These are phyloP conservation scores for Dryadula phaetusa DNA, from an alignment of 2,888 invertebrate genomes.

Conservation along the genomic window DNA sequence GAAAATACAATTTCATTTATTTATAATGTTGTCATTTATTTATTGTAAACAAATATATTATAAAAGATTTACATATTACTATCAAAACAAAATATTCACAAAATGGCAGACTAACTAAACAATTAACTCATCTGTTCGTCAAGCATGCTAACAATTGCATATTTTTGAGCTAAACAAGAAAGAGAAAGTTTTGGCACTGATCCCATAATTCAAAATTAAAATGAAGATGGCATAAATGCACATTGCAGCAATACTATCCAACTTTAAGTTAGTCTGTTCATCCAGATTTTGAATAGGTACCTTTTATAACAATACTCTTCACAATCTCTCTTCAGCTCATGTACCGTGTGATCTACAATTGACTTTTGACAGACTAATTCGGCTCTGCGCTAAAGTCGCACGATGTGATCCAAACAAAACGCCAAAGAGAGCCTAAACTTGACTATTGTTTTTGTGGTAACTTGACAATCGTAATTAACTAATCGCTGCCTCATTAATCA, in stretches of 20 bases:
- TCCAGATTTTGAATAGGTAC: slow-evolving; percentile 82
- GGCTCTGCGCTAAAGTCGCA: slow-evolving; percentile 28
- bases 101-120: slow-evolving; percentile 85
- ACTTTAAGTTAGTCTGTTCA: slow-evolving; percentile 79
- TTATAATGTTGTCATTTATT: slow-evolving; percentile 84
- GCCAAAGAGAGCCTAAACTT: slow-evolving; percentile 80
- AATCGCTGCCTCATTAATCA: slow-evolving; percentile 78
- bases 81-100: slow-evolving; percentile 85
- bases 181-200: slow-evolving; percentile 83
- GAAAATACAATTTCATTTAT: slow-evolving; percentile 84
- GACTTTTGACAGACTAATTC: slow-evolving; percentile 52
- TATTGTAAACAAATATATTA: slow-evolving; percentile 85
- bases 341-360: slow-evolving; percentile 75
- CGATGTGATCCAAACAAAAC: slow-evolving; percentile 54
- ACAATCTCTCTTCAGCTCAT: slow-evolving; percentile 80
- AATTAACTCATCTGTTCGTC: slow-evolving; percentile 80
- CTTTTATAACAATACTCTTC: slow-evolving; percentile 82
- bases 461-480: slow-evolving; percentile 75
- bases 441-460: slow-evolving; percentile 81
- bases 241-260: slow-evolving; percentile 78
- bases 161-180: slow-evolving; percentile 83
- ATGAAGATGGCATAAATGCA: slow-evolving; percentile 82
- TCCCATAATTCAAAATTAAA: slow-evolving; percentile 78
- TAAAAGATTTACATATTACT: slow-evolving; percentile 85
- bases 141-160: slow-evolving; percentile 84